A percentile compares a stretch with the other conserved stretches of the same genome.
Conservation (phyloP, 2,797 vertebrate species). For the Pitangus sulphuratus region DNA sequence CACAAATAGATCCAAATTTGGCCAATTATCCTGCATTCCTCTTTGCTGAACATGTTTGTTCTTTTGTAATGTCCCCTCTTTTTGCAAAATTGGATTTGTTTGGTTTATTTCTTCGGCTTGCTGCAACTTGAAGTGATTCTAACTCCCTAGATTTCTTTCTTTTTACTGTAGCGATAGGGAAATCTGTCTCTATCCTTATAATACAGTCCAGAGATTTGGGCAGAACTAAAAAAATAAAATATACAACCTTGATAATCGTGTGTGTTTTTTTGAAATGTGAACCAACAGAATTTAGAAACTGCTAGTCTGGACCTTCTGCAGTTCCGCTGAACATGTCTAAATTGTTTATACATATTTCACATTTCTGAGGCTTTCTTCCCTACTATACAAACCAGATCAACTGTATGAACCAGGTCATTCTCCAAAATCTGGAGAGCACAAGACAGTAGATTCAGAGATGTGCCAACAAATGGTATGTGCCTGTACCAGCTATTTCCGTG, state of each 20-base stretch:
- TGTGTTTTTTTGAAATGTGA: neutral
- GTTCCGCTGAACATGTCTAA: neutral
- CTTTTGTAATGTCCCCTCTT: neutral
- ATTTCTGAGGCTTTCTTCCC: constrained; percentile 55
- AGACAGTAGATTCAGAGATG: neutral
- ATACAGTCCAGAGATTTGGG: neutral
- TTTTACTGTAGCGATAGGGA: neutral
- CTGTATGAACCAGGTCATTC: neutral
- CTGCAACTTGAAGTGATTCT: neutral
- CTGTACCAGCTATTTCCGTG: neutral
- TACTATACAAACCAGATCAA: neutral
- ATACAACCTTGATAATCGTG: neutral
- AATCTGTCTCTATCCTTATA: neutral
- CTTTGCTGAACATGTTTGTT: fast-evolving
- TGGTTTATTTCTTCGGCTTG: neutral
- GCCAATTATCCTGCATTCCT: neutral
- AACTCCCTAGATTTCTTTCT: neutral
- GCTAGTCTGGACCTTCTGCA: neutral
- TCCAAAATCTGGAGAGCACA: neutral
- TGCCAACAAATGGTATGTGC: neutral
- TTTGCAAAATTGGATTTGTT: neutral
- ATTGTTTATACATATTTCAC: constrained; percentile 30
- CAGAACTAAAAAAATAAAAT: neutral
- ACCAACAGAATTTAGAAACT: neutral
- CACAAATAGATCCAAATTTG: neutral